Evolutionary conservation across 2,797 vertebrate genomes (phyloP), one percentile per base, ranked within the genome.

Genomic region (Fringilla coelebs): DNA sequence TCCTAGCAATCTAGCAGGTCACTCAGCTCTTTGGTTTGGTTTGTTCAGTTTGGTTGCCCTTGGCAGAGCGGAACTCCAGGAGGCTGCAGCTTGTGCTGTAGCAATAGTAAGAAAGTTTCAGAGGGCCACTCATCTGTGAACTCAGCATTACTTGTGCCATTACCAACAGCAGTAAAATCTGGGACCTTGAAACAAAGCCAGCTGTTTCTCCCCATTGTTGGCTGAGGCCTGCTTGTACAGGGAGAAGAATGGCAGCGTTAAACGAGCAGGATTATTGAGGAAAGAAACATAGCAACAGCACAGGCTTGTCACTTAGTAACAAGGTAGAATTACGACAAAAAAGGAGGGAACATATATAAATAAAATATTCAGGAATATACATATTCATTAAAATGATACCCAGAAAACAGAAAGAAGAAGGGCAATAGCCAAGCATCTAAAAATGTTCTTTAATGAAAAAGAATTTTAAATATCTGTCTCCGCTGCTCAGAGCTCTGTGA

Each of bases 391-490:
- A 89, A 95, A 94, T 87, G 83, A 87, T 80, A 93, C 68, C 80
- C 49, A 51, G 82, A 91, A 74, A 85, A 26, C 26, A 73, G 82
- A 77, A 80, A 83, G 52, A 65, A 90, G 54, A 70, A 93, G 76
- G 66, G 88, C 60, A 92, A 83, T 83, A 90, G 74, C 40, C 60
- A 65, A 76, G 82, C 36, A 61, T 88, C 91, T 94, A 74, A 76
- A 84, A 88, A 54, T 41, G 3, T 31, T 48, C 67, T 85, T 88
- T 94, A 94, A 87, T 65, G 28, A 88, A 95, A 89, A 94, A 57
- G 84, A 94, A 94, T 90, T 88, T 92, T 92, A 90, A 73, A 28
- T 78, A 89, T 95, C 95, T 95, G 76, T 96, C 97, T 95, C 88
- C 8, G 20, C 85, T 12, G 6, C 93, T 90, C 65, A 61, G 46